A percentile compares a stretch with the other conserved stretches of the same genome.
These are phyloP conservation scores for Sebastes fasciatus DNA, from an alignment of 2,113 vertebrate species.

Conservation along the genomic window DNA sequence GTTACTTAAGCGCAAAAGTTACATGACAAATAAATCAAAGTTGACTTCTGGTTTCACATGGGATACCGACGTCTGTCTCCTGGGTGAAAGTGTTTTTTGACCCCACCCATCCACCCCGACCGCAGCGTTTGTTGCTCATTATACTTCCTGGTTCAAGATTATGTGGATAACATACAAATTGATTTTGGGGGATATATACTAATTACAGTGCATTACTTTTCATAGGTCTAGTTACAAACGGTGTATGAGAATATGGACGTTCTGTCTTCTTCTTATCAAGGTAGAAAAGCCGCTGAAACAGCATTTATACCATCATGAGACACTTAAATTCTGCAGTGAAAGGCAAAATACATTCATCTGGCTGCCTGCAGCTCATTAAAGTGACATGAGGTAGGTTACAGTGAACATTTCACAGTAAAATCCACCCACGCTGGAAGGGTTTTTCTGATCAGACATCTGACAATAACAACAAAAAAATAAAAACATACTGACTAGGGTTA, in stretches of 20 bases:
- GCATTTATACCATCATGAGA: not conserved
- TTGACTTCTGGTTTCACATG: too few relatives aligned
- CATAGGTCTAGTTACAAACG: too few relatives aligned
- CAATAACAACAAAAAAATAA: not conserved
- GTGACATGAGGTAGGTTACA: not conserved
- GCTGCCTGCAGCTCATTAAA: constrained; percentile 5
- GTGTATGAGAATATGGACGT: not conserved
- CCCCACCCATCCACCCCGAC: too few relatives aligned
- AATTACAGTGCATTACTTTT: too few relatives aligned
- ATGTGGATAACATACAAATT: too few relatives aligned
- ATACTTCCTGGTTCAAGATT: too few relatives aligned
- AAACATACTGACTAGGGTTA: not conserved
- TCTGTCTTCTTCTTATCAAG: not conserved
- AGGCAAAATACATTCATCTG: not conserved
- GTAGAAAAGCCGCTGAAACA: not conserved
- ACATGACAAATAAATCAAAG: too few relatives aligned
- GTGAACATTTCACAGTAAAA: constrained; percentile 8
- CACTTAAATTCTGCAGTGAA: not conserved
- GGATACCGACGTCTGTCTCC: too few relatives aligned
- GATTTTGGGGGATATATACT: too few relatives aligned
- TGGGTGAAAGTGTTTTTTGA: too few relatives aligned
- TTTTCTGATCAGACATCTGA: constrained; percentile 20
- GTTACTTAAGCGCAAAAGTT: too few relatives aligned
- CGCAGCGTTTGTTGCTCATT: too few relatives aligned
- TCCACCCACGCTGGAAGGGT: not conserved